phyloP scores from a whole-genome alignment of 2,797 vertebrate species.

The Prunella strophiata region DNA sequence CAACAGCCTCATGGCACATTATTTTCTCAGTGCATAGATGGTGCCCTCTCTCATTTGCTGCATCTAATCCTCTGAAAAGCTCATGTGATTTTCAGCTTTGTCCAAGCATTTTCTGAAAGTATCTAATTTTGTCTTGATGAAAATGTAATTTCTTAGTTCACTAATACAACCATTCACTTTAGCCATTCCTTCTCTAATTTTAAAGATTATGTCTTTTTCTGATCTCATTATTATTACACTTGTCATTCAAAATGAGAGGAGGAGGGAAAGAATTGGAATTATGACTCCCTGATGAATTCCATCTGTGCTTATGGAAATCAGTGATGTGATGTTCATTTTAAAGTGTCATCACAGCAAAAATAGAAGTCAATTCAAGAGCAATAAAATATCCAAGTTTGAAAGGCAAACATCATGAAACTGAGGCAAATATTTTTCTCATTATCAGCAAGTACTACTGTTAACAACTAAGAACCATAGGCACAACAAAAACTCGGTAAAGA shows the following conservation, averaged over 20 bases:
- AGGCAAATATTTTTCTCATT: background rate
- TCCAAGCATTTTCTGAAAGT: slow-evolving; percentile 56
- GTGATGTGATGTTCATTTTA: slow-evolving; percentile 31
- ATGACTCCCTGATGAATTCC: slow-evolving; percentile 53
- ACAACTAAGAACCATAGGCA: background rate
- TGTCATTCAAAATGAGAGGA: slow-evolving; percentile 64
- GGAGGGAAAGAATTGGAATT: slow-evolving; percentile 51
- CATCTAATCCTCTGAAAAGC: slow-evolving; percentile 48
- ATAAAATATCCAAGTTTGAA: background rate
- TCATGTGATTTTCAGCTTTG: slow-evolving; percentile 56
- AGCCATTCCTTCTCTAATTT: slow-evolving; percentile 61
- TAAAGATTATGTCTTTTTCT: slow-evolving; percentile 60
- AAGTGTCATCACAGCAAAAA: slow-evolving; percentile 28
- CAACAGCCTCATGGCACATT: background rate
- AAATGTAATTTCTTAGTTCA: slow-evolving; percentile 68
- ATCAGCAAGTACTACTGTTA: background rate
- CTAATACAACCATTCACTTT: slow-evolving; percentile 53
- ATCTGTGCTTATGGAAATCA: slow-evolving; percentile 54
- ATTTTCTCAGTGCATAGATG: background rate
- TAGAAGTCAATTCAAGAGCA: slow-evolving; percentile 28
- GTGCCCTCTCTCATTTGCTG: slow-evolving; percentile 33
- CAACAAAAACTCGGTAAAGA: background rate
- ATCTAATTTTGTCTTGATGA: slow-evolving; percentile 59
- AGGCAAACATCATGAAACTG: background rate
- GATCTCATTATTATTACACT: slow-evolving; percentile 64